These are phyloP conservation scores for Matsumyia berberina DNA, from an alignment of 2,888 invertebrate genomes.

Conservation along the genomic window DNA sequence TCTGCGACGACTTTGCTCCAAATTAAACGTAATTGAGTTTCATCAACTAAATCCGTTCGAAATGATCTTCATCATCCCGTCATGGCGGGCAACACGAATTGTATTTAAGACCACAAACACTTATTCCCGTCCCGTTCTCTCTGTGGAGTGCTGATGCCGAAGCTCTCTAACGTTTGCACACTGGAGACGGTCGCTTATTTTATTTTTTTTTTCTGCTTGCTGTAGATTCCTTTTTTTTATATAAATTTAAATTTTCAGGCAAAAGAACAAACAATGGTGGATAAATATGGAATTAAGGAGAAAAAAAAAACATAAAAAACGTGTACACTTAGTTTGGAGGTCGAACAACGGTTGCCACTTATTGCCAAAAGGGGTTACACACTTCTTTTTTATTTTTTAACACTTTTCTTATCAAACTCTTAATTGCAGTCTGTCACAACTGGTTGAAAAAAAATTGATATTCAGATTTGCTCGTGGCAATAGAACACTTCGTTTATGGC, in stretches of 20 bases:
- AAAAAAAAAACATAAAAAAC: conserved; percentile 39
- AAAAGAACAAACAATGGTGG: conserved; percentile 64
- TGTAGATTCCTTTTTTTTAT: conserved; percentile 38
- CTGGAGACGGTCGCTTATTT: conserved; percentile 16
- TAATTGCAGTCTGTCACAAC: conserved; percentile 57
- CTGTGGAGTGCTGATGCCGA: conserved; percentile 10
- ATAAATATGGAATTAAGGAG: conserved; percentile 54
- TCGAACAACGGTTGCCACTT: conserved; percentile 60
- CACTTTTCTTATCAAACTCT: conserved; percentile 62
- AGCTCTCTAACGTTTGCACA: conserved; percentile 42
- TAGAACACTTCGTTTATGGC: conserved; percentile 55
- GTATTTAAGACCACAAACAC: conserved; percentile 48
- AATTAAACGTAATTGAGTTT: conserved; percentile 80
- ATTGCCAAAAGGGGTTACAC: conserved; percentile 7
- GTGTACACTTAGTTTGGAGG: conserved; percentile 62
- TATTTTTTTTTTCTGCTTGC: conserved; percentile 27
- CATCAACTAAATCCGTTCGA: conserved; percentile 77
- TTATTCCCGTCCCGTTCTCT: conserved; percentile 32
- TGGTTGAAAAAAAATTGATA: conserved; percentile 23
- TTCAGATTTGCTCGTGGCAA: conserved; percentile 29
- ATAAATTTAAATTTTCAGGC: conserved; percentile 37
- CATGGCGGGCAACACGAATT: conserved; percentile 56
- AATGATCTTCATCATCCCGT: conserved; percentile 72
- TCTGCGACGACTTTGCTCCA: conserved; percentile 69
- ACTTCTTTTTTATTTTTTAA: conserved; percentile 35